A percentile compares a stretch with the other conserved stretches of the same genome.
Conservation (phyloP, 2,888 invertebrate genomes). For the Philonicus albiceps region DNA sequence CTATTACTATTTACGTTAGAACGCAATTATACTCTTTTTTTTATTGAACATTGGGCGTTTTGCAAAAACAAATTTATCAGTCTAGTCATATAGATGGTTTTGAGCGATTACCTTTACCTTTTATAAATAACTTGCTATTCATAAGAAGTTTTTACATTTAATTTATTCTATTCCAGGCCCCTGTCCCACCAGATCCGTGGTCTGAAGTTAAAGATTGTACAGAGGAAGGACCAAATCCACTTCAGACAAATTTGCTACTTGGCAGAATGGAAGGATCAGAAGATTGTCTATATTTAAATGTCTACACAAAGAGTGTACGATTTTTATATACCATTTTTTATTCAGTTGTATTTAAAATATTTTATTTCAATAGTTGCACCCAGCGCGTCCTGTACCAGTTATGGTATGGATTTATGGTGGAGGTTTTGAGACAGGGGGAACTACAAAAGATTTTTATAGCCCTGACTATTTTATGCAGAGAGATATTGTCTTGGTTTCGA, state of each 20-base stretch:
- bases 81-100: too few relatives aligned
- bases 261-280: slow-evolving; percentile 64
- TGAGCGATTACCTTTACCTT: not conserved
- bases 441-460: slow-evolving; percentile 60
- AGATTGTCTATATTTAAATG: slow-evolving; percentile 67
- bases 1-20: not conserved
- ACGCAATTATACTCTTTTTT: too few relatives aligned
- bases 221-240: slow-evolving; percentile 56
- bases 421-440: slow-evolving; percentile 64
- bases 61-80: too few relatives aligned
- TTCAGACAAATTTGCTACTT: slow-evolving; percentile 58
- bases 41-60: too few relatives aligned
- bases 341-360: not conserved
- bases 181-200: slow-evolving; percentile 63
- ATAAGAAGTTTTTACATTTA: not conserved
- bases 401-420: slow-evolving; percentile 67
- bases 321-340: not conserved
- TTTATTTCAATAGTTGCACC: slow-evolving; percentile 50
- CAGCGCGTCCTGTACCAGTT: slow-evolving; percentile 56
- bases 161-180: slow-evolving; percentile 55
- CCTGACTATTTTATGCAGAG: slow-evolving; percentile 64
- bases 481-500: slow-evolving; percentile 64
- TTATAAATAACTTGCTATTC: not conserved
- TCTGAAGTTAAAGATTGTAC: slow-evolving; percentile 61
- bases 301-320: slow-evolving; percentile 60